Evolutionary conservation across 2,113 vertebrate species (phyloP), one percentile per base, ranked within the genome.

Genomic region (Pavo muticus): DNA sequence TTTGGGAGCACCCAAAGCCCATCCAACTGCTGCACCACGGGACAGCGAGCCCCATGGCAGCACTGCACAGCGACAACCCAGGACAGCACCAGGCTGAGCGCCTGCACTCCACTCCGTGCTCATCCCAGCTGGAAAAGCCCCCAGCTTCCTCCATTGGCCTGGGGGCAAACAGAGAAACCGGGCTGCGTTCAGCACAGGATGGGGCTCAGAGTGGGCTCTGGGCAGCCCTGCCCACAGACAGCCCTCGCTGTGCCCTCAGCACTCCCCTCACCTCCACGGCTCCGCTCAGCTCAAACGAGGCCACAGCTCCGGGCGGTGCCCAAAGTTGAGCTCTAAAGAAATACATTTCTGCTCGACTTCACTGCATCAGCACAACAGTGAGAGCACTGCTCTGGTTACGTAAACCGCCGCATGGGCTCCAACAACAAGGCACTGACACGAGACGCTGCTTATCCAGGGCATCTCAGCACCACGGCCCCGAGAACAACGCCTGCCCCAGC

Each of bases 101-200:
- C 67, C 76, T 54, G 18, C 84, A 74, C 71, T 86, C 84, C 67
- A 39, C 79, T 73, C 63, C 81, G 30, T 39, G 45, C 59, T 44
- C 69, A 45, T 40, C 60, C 14, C 6, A 60, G 65, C 64, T 86
- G 69, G 40, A 94, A 94, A n/a, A 87, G 44, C 76, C 71, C 64
- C 45, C 12, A 71, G 59, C 73, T 68, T 40, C 75, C 67, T 54
- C 42, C 48, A 64, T 20, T 13, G 88, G 76, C 68, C 82, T 37
- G 56, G 45, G 74, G 61, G 72, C 54, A 44, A 30, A 35, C 39
- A 50, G 68, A 39, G 30, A 29, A 91, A 90, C 50, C 48, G 32
- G 69, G n/a, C 45, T 32, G 35, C 20, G 48, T 42, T 70, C 16
- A 40, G 56, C 15, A 24, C 29, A 40, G 48, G 7, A 50, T 14